phyloP scores from a whole-genome alignment of 2,113 vertebrate genomes.

The Alethe diademata region DNA sequence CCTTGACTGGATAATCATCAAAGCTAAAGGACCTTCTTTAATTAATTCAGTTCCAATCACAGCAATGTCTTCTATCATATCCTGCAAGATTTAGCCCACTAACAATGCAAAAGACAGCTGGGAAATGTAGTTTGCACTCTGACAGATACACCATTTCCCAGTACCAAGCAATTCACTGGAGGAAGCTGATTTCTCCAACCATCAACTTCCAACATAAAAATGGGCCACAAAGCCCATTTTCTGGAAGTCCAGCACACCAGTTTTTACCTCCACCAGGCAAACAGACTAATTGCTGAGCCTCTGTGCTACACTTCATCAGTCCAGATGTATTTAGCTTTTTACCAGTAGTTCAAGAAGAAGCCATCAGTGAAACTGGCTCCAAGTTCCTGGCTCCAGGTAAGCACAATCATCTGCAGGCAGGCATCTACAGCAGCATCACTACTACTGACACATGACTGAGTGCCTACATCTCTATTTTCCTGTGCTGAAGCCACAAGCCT shows the following conservation, averaged over 20 bases:
- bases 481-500: neutral
- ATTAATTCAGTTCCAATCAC: neutral
- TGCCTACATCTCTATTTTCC: neutral
- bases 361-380: neutral
- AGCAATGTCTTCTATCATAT: neutral
- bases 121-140: neutral
- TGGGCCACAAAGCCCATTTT: neutral
- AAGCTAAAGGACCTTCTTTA: neutral
- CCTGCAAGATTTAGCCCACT: neutral
- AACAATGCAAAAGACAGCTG: neutral
- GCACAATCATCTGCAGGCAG: neutral
- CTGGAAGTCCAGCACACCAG: neutral
- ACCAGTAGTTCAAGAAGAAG: neutral
- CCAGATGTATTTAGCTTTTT: neutral
- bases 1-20: neutral
- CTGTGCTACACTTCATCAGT: neutral
- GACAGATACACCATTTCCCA: neutral
- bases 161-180: neutral
- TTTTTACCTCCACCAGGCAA: neutral
- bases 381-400: neutral
- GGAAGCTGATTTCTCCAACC: neutral
- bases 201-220: neutral
- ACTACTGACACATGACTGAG: rapidly evolving
- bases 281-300: neutral
- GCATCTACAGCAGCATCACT: neutral